phyloP scores from a whole-genome alignment of 2,797 vertebrate species.

The Neomorphus geoffroyi region DNA sequence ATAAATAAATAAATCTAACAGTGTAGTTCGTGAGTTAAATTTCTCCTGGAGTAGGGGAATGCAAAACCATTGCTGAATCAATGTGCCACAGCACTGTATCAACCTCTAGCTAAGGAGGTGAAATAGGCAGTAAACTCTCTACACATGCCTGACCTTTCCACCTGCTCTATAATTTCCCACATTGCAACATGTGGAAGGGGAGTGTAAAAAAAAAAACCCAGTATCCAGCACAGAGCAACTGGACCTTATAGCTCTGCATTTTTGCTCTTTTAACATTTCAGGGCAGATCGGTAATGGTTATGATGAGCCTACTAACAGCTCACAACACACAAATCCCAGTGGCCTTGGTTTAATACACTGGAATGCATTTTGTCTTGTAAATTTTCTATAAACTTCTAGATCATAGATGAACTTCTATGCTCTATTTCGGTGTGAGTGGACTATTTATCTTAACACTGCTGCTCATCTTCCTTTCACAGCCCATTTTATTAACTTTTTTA shows the following conservation, averaged over 20 bases:
- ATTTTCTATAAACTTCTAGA: conserved; percentile 34
- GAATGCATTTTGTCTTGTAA: conserved; percentile 20
- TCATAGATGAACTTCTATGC: conserved; percentile 9
- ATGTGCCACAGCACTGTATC: neutral
- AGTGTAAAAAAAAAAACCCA: neutral
- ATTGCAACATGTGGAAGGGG: neutral
- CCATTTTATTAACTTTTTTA: conserved; percentile 60
- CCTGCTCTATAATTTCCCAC: neutral
- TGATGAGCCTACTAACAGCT: neutral
- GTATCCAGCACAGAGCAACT: neutral
- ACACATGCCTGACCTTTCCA: neutral
- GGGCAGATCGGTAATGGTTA: neutral
- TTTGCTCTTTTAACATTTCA: conserved; percentile 9
- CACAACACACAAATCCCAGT: neutral
- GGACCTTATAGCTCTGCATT: neutral
- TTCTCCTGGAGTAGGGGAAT: neutral
- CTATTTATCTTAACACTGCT: conserved; percentile 54
- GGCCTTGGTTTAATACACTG: neutral
- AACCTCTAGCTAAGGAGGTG: neutral
- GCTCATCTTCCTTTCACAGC: conserved; percentile 16
- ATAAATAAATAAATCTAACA: neutral
- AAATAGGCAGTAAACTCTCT: conserved; percentile 2
- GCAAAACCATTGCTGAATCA: neutral
- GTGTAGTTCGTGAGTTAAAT: neutral
- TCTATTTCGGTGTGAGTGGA: conserved; percentile 37